Percentiles rank a stretch among this genome's conserved stretches.
Conservation (phyloP, 1,140 invertebrate species). For the Scylla paramamosain region DNA sequence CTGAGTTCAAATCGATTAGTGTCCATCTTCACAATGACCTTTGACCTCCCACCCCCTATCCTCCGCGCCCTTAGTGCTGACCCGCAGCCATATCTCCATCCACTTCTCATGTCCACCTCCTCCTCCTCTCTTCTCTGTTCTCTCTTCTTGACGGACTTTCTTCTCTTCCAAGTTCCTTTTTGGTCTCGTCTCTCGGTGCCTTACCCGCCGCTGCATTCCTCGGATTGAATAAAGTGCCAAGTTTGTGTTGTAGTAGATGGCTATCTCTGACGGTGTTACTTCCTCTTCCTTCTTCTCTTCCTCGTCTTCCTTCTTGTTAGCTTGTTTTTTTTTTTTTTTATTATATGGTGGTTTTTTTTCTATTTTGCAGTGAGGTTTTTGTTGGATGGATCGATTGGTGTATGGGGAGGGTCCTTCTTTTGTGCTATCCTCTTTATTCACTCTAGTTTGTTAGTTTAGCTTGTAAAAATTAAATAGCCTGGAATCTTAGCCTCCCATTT, state of each 20-base stretch:
- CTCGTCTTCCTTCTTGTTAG: no score
- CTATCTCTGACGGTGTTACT: neutral
- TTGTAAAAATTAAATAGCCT: no score
- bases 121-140: neutral
- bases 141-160: neutral
- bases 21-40: conserved; percentile 48
- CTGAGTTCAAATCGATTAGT: conserved; percentile 64
- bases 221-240: no score
- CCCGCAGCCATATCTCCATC: neutral
- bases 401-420: no score
- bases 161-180: neutral
- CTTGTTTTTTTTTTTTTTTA: no score
- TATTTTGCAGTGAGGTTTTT: no score
- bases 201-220: no score
- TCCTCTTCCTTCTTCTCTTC: no score
- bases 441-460: neutral
- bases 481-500: no score
- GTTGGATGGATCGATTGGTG: no score
- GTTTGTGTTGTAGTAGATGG: neutral
- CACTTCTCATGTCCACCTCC: neutral
- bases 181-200: neutral
- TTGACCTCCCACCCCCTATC: neutral
- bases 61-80: neutral
- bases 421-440: neutral
- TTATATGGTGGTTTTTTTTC: no score